Evolutionary conservation across 2,797 vertebrate genomes (phyloP).

Genomic region (Cryptoblepharus egeriae): DNA sequence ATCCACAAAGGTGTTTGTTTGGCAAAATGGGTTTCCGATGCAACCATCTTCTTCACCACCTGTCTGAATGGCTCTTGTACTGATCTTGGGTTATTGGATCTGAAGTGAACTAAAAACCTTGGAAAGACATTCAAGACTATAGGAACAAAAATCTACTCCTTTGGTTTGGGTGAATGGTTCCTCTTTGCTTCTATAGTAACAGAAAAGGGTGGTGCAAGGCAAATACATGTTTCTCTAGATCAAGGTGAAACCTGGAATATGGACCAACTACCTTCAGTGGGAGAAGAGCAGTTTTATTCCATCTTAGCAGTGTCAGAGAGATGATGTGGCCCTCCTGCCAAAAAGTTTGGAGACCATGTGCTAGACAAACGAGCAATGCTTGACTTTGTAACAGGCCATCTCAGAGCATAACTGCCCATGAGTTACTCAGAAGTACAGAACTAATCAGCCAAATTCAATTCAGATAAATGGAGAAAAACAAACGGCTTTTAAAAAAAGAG

Average conservation of each 20-base stretch:
- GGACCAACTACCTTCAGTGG: slow-evolving; percentile 93
- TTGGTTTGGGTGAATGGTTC: slow-evolving; percentile 90
- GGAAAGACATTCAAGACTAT: slow-evolving; percentile 86
- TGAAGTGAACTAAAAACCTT: slow-evolving; percentile 86
- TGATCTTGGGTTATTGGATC: slow-evolving; percentile 86
- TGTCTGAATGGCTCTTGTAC: slow-evolving; percentile 88
- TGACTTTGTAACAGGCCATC: neutral
- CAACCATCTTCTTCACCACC: slow-evolving; percentile 87
- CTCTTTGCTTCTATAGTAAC: slow-evolving; percentile 95
- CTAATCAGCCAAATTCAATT: too few relatives aligned
- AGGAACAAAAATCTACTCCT: slow-evolving; percentile 89
- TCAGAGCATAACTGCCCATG: neutral
- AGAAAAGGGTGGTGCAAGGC: slow-evolving; percentile 81
- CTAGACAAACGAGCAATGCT: too few relatives aligned
- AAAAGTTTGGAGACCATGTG: too few relatives aligned
- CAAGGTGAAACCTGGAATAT: slow-evolving; percentile 91
- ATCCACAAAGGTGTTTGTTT: slow-evolving; percentile 88
- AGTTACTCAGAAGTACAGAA: neutral
- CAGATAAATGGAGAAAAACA: neutral
- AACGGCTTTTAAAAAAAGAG: slow-evolving; percentile 9
- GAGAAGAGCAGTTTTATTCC: slow-evolving; percentile 95
- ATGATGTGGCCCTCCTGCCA: too few relatives aligned
- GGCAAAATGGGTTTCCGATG: slow-evolving; percentile 88
- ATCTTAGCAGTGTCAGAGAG: slow-evolving; percentile 93
- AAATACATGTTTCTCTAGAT: slow-evolving; percentile 90